Evolutionary conservation across 2,888 invertebrate species (phyloP), one percentile per base, ranked within the genome.

Genomic region (Ophion obscuratus): DNA sequence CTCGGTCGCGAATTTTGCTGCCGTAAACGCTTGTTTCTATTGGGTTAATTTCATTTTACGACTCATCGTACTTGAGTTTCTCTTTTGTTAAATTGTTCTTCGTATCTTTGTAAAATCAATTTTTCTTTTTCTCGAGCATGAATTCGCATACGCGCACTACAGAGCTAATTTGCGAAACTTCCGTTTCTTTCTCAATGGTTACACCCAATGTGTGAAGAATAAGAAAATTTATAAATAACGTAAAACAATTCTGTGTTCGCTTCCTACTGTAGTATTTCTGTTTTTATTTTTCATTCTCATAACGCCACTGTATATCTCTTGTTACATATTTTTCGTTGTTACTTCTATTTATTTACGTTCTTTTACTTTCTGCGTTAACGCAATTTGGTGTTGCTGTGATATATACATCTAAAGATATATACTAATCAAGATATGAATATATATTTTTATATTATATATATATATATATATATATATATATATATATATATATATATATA

Each of bases 351-450:
- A 64, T 83, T 61, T 84, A 80, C 76, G 83, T 88, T 88, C 82
- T 73, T 59, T 87, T 88, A 87, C 82, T 89, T 86, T 88, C 89
- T 89, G 90, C 53, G 87, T 92, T 91, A 91, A 88, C 88, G 92
- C 93, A 91, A 92, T 94, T 93, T 93, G 92, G 88, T 92, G 91
- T 92, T 93, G 93, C 92, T 93, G 92, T 93, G 90, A 91, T 89
- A 87, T 79, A 67, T 73, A 27, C n/a, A 76, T 82, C 44, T 44
- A 44, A 44, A 44, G 6, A 44, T 44, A 10, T 44, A 44, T 31
- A 84, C 76, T 84, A 80, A 84, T 90, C 89, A 89, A 89, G 88
- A 87, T 85, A 87, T 83, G 80, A 82, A 83, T 86, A 86, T 85
- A 80, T 85, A 81, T 79, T n/a, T 68, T 40, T 78, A 67, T 67